Evolutionary conservation across 37 sponge, comb jelly and placozoan species (phyloP).

Genomic region (Haliclona indistincta): DNA sequence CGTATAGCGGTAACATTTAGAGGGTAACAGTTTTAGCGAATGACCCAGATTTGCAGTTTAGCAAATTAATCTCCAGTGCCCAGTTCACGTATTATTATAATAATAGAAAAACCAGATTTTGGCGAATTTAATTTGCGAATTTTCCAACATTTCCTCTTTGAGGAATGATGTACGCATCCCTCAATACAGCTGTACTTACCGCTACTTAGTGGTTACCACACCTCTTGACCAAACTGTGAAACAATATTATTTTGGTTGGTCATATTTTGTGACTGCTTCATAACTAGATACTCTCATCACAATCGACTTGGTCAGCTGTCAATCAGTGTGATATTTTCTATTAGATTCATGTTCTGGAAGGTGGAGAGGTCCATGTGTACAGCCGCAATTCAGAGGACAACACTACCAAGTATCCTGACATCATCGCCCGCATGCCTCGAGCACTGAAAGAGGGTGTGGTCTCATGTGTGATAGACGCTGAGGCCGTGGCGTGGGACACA

Average conservation of each 20-base stretch:
- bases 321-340: neutral
- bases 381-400: slow-evolving; percentile 96
- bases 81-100: too few relatives aligned
- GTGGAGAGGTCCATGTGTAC: slow-evolving; percentile 67
- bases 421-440: slow-evolving; percentile 88
- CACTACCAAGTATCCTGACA: slow-evolving; percentile 95
- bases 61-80: too few relatives aligned
- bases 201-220: neutral
- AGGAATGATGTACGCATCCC: too few relatives aligned
- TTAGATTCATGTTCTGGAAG: slow-evolving; percentile 84
- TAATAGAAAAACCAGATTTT: too few relatives aligned
- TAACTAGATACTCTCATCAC: neutral
- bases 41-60: too few relatives aligned
- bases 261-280: neutral
- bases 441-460: slow-evolving; percentile 54
- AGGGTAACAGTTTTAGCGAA: too few relatives aligned
- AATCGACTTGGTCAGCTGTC: neutral
- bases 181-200: neutral
- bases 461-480: slow-evolving; percentile 92
- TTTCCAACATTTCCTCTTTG: too few relatives aligned
- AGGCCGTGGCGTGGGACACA: slow-evolving; percentile 97
- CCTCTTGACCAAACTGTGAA: neutral
- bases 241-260: neutral
- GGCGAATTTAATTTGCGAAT: too few relatives aligned
- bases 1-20: too few relatives aligned